Evolutionary conservation across 2,797 vertebrate species (phyloP).

Genomic region (Yasuhikotakia modesta): DNA sequence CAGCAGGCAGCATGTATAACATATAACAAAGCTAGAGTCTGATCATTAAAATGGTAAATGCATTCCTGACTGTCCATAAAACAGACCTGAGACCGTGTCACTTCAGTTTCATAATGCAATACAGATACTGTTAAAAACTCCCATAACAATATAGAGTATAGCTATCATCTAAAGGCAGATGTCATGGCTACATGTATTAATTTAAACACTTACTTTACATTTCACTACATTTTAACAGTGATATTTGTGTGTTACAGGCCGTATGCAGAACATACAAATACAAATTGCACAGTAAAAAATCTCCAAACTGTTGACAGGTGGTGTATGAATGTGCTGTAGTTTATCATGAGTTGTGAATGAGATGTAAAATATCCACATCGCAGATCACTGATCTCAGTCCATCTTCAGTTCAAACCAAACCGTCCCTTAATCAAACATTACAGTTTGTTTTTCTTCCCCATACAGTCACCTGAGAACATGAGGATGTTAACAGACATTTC

Average conservation of each 20-base stretch:
- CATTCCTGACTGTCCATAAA: not conserved
- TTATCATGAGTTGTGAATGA: too few species aligned
- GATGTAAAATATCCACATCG: not conserved
- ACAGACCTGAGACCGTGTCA: not conserved
- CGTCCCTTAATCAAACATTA: constrained; percentile 10
- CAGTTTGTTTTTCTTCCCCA: not conserved
- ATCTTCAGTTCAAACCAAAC: not conserved
- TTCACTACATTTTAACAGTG: not conserved
- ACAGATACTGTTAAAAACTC: too few species aligned
- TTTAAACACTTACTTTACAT: not conserved
- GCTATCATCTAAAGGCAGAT: not conserved
- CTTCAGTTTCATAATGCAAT: not conserved
- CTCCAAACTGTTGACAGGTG: too few species aligned
- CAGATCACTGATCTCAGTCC: not conserved
- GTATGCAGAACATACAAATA: not conserved
- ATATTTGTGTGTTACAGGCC: not conserved
- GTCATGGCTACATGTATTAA: too few species aligned
- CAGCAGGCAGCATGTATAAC: not conserved
- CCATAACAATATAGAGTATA: not conserved
- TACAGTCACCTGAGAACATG: not conserved
- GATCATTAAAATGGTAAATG: not conserved
- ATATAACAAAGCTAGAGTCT: not conserved
- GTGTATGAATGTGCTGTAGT: not conserved
- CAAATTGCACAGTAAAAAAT: not conserved
- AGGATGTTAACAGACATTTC: constrained; percentile 9